phyloP scores from a whole-genome alignment of 2,888 invertebrate species.

The Hypolimnas misippus region DNA sequence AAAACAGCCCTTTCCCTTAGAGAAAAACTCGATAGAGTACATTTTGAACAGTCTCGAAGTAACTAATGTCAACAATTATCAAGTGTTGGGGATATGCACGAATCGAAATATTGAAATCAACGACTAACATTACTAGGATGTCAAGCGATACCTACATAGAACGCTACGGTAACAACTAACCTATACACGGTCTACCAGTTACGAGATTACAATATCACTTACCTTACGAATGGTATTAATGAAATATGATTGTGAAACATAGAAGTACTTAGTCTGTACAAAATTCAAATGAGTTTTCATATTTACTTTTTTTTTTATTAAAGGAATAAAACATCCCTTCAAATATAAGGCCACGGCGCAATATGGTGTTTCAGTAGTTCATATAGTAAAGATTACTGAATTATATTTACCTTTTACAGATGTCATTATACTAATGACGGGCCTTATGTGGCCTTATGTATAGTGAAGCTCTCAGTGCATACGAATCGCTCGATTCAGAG shows the following conservation, averaged over 20 bases:
- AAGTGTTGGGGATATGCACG: conserved; percentile 80
- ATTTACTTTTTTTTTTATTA: conserved; percentile 55
- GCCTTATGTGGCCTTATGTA: conserved; percentile 79
- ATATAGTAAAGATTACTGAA: conserved; percentile 72
- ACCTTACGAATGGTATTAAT: conserved; percentile 62
- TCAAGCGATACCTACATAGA: conserved; percentile 72
- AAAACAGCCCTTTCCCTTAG: conserved; percentile 82
- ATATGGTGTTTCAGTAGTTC: conserved; percentile 83
- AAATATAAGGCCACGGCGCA: conserved; percentile 83
- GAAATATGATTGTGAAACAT: conserved; percentile 57
- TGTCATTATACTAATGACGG: conserved; percentile 65
- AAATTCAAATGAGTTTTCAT: conserved; percentile 60
- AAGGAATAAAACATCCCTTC: conserved; percentile 79
- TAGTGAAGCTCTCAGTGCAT: conserved; percentile 56
- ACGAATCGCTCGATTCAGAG: conserved; percentile 30
- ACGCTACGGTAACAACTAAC: conserved; percentile 73
- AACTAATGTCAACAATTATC: conserved; percentile 83
- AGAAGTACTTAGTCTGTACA: conserved; percentile 67
- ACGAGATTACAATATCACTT: conserved; percentile 63
- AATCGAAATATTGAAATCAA: conserved; percentile 74
- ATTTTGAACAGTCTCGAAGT: conserved; percentile 83
- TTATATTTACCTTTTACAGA: conserved; percentile 57
- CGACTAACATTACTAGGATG: conserved; percentile 68
- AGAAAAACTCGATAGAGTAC: conserved; percentile 79
- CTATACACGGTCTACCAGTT: conserved; percentile 63